Evolutionary conservation across 2,797 vertebrate species (phyloP), one percentile per base, ranked within the genome.

Genomic region (Hybognathus amarus): DNA sequence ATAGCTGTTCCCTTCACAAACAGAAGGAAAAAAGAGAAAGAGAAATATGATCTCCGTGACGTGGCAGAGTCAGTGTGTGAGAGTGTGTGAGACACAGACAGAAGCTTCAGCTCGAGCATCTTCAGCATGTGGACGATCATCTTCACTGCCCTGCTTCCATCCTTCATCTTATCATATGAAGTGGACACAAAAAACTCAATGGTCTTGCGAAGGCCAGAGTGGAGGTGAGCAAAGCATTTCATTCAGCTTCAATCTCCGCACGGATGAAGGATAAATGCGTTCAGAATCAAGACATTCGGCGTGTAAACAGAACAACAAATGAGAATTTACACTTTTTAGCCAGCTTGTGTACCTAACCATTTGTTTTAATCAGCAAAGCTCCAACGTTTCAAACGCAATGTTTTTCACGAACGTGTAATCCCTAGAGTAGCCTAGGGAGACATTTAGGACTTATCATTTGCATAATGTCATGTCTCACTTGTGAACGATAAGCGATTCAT

Each of bases 131-230:
- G 92, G 94, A 78, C 92, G 83, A 1, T 95, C n/a, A 54, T 91
- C 66, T 79, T 94, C 82, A 80, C 84, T 87, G 59, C 87, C 10
- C 70, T 94, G 2, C 84, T 95, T 33, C 92, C 90, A 17, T 92
- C 90, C 52, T 84, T 90, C 70, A 15, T 83, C 47, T 91, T 92
- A 73, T 87, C 91, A 33, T 91, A 93, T 80, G 92, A 95, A 12
- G 87, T 94, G 88, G 94, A 96, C 79, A 85, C 91, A 89, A 92
- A 56, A 96, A 95, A 56, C 91, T 96, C 87, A 92, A 92, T 2
- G 94, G 94, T 77, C 90, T 99, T 87, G 95, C 96, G 0, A 94
- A 91, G 82, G 97, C 95, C 50, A 95, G 94, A 88, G 96, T 99
- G 90, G 97, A 98, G 96, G 97, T 97, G 93, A 92, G 90, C 27